A percentile compares a stretch with the other conserved stretches of the same genome.
Conservation (phyloP, 1,140 invertebrate species). For the Ladona fulva region DNA sequence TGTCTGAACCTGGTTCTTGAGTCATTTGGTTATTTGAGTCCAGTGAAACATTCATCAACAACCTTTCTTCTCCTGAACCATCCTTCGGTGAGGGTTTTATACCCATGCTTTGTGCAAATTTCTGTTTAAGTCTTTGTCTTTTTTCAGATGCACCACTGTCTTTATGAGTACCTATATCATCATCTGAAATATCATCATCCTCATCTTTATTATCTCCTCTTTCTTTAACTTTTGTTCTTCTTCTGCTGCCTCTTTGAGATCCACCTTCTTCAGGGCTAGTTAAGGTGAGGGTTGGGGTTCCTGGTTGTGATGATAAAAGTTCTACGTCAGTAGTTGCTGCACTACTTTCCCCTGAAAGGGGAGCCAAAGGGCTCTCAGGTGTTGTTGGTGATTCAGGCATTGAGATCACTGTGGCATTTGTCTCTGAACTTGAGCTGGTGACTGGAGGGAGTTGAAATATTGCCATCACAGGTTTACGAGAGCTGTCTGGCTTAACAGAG, state of each 20-base stretch:
- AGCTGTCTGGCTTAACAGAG: conserved; percentile 17
- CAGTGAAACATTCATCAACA: background rate
- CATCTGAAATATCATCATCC: background rate
- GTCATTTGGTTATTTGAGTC: background rate
- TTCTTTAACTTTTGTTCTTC: background rate
- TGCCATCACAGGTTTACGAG: background rate
- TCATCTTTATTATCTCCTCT: background rate
- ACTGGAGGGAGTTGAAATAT: background rate
- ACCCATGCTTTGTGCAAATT: background rate
- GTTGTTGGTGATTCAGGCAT: background rate
- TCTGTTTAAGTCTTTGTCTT: background rate
- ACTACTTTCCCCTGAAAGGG: background rate
- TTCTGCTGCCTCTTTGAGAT: background rate
- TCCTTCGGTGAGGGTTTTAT: background rate
- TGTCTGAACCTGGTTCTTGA: background rate
- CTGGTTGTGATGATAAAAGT: background rate
- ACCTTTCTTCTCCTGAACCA: background rate
- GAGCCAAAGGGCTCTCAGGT: background rate
- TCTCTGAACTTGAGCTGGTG: background rate
- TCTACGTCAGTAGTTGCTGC: background rate
- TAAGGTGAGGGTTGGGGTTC: background rate
- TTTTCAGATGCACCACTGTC: background rate
- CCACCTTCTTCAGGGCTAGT: background rate
- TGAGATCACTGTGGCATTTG: background rate
- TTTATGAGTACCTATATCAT: background rate